Evolutionary conservation across 1,140 invertebrate genomes (phyloP), one percentile per base, ranked within the genome.

Genomic region (Drosophila kurseongensis): DNA sequence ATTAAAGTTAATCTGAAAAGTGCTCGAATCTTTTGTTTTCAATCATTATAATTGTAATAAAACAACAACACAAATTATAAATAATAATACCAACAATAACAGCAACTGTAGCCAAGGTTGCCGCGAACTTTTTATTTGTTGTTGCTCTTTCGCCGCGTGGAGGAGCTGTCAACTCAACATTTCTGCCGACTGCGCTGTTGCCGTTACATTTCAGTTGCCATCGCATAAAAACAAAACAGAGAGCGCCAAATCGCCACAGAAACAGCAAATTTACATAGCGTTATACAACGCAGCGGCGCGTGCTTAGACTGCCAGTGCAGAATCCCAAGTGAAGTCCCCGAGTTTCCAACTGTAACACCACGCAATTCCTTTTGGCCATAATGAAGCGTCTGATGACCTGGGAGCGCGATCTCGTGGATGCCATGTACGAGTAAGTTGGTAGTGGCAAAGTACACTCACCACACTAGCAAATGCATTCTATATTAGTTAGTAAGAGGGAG

Each of bases 351-450:
- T 58, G 7, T 29, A 54, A 66, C 32, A 56, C 56, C 51, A 52
- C 38, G 32, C 44, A 63, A 60, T 71, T 80, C 68, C 57, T 79
- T 78, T 78, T 45, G 68, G 61, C 16, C 82, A 90, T 75, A 45
- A 91, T 91, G 90, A 91, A 91, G 80, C 90, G 90, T 54, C 60
- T 91, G 59, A 85, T 91, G 83, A 91, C 90, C 66, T 91, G 90
- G 90, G 90, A 91, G 72, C 90, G 90, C 40, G 90, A 91, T 89
- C 83, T 91, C 36, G 90, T 91, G 61, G 90, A 91, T 89, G 90
- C 90, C 48, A 91, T 91, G 90, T 91, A 91, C 71, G 90, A 85
- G 90, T 91, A 90, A 91, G 48, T 51, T 35, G 48, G 48, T 51
- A 51, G 90, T 91, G 62, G 23, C 29, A 51, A 47, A 23, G 47